Evolutionary conservation across 2,888 invertebrate genomes (phyloP), one percentile per base, ranked within the genome.

Genomic region (Junonia oenone): DNA sequence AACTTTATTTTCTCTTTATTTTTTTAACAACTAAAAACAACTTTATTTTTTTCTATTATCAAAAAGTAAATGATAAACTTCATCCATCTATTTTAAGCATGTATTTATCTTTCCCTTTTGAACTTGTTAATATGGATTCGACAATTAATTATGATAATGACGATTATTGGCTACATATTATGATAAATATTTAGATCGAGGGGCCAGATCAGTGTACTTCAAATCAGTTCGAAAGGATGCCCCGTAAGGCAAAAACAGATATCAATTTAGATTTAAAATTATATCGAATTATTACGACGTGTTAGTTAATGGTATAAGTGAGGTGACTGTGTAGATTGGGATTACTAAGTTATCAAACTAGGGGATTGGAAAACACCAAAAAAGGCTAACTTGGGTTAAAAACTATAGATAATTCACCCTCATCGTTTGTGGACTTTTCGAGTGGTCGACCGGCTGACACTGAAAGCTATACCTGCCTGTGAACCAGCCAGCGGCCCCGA

Each of bases 391-490:
- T 43, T 43, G 43, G 43, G 22, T 26, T 43, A 43, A 13, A 22
- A 22, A 43, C 43, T 43, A 43, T 48, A 38, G 55, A 55, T 52
- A 59, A 59, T 59, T 59, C 59, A 98, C 98, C 94, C 97, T 94
- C 90, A 97, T 91, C 76, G 97, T 96, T 92, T 94, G 94, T 83
- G 97, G 95, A 92, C 94, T 94, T 91, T 95, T 95, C 85, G 96
- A 95, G 93, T 97, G 96, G 93, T 98, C 97, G 88, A 98, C 98
- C 76, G 98, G 98, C 92, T 98, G 97, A 93, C 98, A 98, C 86
- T 95, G 95, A 91, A 95, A 94, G 92, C 95, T 97, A 94, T 98
- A 98, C 86, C 96, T 96, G 84, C 96, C 96, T 84, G 96, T 95
- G 91, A 97, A 94, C 98, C 98, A 98, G 86, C 98, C 98, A 81